Percentiles rank a stretch among this genome's conserved stretches.
Conservation (phyloP, 2,797 vertebrate species). For the Ptychadena robeensis region DNA sequence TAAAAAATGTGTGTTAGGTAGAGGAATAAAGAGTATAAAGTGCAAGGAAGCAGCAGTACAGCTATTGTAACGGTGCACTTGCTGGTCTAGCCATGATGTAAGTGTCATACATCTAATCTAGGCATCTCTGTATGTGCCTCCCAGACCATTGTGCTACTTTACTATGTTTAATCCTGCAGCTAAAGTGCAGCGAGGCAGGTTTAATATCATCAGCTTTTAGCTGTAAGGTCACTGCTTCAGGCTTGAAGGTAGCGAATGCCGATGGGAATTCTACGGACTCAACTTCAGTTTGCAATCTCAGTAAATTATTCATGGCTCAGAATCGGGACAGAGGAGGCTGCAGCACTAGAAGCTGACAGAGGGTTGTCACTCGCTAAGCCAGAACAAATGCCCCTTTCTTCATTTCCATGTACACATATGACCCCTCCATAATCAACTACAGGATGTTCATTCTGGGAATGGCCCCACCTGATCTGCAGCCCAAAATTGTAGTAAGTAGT, state of each 20-base stretch:
- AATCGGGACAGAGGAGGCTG: conserved; percentile 55
- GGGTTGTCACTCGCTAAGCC: conserved; percentile 43
- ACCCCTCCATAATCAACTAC: conserved; percentile 26
- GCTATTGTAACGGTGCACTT: not conserved
- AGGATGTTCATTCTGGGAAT: conserved; percentile 1
- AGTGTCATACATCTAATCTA: conserved; percentile 19
- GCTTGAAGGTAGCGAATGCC: conserved; percentile 58
- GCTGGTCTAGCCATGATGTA: not conserved
- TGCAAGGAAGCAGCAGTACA: not conserved
- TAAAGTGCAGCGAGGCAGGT: conserved; percentile 55
- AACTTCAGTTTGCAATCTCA: conserved; percentile 53
- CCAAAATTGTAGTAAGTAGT: no score
- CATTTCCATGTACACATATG: conserved; percentile 36
- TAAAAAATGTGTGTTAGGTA: no score
- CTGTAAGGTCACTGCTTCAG: conserved; percentile 58
- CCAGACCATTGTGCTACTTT: conserved; percentile 38
- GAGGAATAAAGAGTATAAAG: not conserved
- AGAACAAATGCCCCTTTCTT: conserved; percentile 29
- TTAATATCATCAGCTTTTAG: conserved; percentile 61
- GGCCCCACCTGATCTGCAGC: no score
- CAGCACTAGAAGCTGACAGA: conserved; percentile 47
- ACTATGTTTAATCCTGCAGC: conserved; percentile 41
- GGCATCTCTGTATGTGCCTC: conserved; percentile 7
- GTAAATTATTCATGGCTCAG: conserved; percentile 60
- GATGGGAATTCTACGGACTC: conserved; percentile 45